Base-by-base conservation (phyloP, 2,113 vertebrate genomes). In the Pangasianodon gigas region DNA sequence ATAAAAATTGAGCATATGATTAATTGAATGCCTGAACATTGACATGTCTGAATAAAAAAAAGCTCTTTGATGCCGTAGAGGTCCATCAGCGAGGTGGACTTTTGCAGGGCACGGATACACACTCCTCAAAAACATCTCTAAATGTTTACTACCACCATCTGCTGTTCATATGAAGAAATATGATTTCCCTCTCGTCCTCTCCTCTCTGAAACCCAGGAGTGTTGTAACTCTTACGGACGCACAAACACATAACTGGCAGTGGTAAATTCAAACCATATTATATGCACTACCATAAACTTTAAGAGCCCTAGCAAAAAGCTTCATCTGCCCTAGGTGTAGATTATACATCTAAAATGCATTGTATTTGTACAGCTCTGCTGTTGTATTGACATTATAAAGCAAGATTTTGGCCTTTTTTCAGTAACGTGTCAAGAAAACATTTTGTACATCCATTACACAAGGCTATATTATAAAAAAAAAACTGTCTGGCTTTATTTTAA, bases 131-230 rank as follows among this genome's bases (percentile, higher is more conserved):
- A 71, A 24, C 74, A 92, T 93, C 91, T 93, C 92, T 89, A 80
- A 95, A 95, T 95, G 95, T 95, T 95, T 94, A 94, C 95, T 96
- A 95, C 95, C 92, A 95, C 96, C 96, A 96, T 96, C 96, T 96
- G 93, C 96, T 96, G 96, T 96, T 96, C 95, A 94, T 88, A 92
- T 14, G 87, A 84, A 94, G 95, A 93, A 96, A 90, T 90, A 90
- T 89, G 56, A 85, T 83, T 91, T 84, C 56, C 29, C 46, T 81
- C 51, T 74, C 4, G 2, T 85, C 26, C 7, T 37, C 83, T 88
- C 24, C 29, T 52, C 62, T 56, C 65, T 44, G 58, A 51, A 44
- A 60, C 77, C 41, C 19, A 13, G 48, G 79, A 79, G 54, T 13
- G 51, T 18, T 54, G 60, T 85, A 58, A 69, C 54, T 79, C 60